Percentiles rank a stretch among this genome's conserved stretches.
phyloP scores from a whole-genome alignment of 2,888 invertebrate species.

The Epirrhoe alternata region DNA sequence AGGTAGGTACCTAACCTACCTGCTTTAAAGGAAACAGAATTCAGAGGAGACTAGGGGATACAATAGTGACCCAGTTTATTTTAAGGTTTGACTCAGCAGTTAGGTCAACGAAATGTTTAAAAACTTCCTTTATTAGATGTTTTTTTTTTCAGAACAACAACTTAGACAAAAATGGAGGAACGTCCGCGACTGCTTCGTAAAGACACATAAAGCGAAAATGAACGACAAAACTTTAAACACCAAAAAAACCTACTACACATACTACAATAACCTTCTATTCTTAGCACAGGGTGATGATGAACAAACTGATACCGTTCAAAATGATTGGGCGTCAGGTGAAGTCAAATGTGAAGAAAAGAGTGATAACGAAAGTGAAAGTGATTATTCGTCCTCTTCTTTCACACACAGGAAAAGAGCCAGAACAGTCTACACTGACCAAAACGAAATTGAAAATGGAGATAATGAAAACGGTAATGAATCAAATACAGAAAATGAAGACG shows the following conservation, averaged over 20 bases:
- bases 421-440: not conserved
- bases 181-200: slow-evolving; percentile 33
- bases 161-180: slow-evolving; percentile 35
- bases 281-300: not conserved
- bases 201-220: slow-evolving; percentile 25
- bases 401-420: not conserved
- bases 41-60: too few relatives aligned
- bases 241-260: slow-evolving; percentile 13
- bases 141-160: slow-evolving; percentile 18
- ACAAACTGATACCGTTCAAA: not conserved
- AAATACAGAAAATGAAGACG: slow-evolving; percentile 35
- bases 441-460: not conserved
- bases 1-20: too few relatives aligned
- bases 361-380: slow-evolving; percentile 3
- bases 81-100: too few relatives aligned
- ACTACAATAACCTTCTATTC: slow-evolving; percentile 22
- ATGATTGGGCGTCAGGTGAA: not conserved
- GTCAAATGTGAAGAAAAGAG: not conserved
- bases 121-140: not conserved
- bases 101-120: too few relatives aligned
- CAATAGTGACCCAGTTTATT: too few relatives aligned
- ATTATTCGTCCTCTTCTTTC: not conserved
- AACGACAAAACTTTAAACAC: not conserved
- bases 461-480: not conserved
- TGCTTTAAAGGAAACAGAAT: too few relatives aligned